A percentile compares a stretch with the other conserved stretches of the same genome.
phyloP scores from a whole-genome alignment of 2,888 invertebrate species.

The Phanerotoma sp. region DNA sequence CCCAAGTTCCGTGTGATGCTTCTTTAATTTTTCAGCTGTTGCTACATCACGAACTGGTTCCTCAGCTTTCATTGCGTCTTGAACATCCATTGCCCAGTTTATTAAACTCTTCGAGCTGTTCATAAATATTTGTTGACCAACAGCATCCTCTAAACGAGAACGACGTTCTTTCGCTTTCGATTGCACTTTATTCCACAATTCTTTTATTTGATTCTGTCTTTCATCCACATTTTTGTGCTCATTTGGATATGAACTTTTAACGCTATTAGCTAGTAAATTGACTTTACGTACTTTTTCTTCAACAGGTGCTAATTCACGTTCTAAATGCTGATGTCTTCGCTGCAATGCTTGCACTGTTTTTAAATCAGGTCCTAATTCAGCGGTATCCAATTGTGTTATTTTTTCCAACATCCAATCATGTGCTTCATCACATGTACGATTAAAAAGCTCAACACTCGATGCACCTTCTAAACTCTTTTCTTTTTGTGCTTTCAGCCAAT shows the following conservation, averaged over 20 bases:
- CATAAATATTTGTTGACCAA: slow-evolving; percentile 92
- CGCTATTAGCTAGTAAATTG: slow-evolving; percentile 83
- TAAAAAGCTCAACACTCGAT: slow-evolving; percentile 91
- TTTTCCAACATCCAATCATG: slow-evolving; percentile 98
- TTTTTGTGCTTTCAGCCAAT: slow-evolving; percentile 83
- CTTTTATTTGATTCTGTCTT: slow-evolving; percentile 81
- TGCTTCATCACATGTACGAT: slow-evolving; percentile 94
- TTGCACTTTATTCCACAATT: slow-evolving; percentile 86
- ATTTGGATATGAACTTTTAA: slow-evolving; percentile 88
- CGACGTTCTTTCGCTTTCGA: slow-evolving; percentile 83
- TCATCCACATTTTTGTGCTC: slow-evolving; percentile 84
- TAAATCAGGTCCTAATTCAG: slow-evolving; percentile 78
- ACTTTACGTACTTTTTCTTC: slow-evolving; percentile 88
- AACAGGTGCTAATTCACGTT: slow-evolving; percentile 91
- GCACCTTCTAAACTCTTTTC: slow-evolving; percentile 92
- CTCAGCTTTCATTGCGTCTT: slow-evolving; percentile 77
- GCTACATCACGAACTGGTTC: slow-evolving; percentile 85
- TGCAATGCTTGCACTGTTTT: slow-evolving; percentile 91
- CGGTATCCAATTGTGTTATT: slow-evolving; percentile 82
- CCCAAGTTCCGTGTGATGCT: slow-evolving; percentile 86
- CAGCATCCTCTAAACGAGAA: slow-evolving; percentile 86
- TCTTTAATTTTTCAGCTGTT: slow-evolving; percentile 86
- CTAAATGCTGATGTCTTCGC: slow-evolving; percentile 87
- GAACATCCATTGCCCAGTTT: slow-evolving; percentile 80
- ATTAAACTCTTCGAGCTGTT: slow-evolving; percentile 78